These are phyloP conservation scores for Liopterus haemorrhoidalis DNA, from an alignment of 2,888 invertebrate genomes.

Conservation along the genomic window DNA sequence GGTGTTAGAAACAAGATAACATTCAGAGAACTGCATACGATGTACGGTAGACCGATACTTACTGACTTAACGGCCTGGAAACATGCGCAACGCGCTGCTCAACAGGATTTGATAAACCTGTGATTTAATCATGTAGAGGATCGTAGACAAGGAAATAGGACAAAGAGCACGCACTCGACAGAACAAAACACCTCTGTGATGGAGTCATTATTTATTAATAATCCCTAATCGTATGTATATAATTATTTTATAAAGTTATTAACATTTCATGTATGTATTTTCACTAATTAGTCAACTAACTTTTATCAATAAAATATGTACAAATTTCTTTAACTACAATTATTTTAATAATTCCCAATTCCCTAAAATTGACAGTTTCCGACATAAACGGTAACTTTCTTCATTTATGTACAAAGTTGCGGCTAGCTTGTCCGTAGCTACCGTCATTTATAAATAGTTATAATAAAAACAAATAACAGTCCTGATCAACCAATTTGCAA, in stretches of 20 bases:
- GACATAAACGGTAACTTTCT: slow-evolving; percentile 53
- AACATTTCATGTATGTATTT: slow-evolving; percentile 46
- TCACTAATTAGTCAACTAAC: slow-evolving; percentile 46
- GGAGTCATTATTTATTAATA: slow-evolving; percentile 47
- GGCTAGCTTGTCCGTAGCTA: neutral
- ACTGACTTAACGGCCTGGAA: slow-evolving; percentile 65
- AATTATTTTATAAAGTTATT: slow-evolving; percentile 49
- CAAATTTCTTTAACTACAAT: slow-evolving; percentile 50
- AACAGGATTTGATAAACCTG: slow-evolving; percentile 38
- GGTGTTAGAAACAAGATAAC: slow-evolving; percentile 45
- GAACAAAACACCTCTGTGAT: slow-evolving; percentile 19
- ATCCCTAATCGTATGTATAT: slow-evolving; percentile 48
- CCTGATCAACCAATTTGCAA: slow-evolving; percentile 20
- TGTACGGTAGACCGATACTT: slow-evolving; percentile 62
- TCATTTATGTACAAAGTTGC: slow-evolving; percentile 19
- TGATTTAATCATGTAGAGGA: too few species aligned
- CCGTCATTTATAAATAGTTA: slow-evolving; percentile 14
- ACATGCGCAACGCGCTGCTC: slow-evolving; percentile 47
- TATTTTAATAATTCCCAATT: slow-evolving; percentile 51
- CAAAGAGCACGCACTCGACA: too few species aligned
- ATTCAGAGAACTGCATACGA: slow-evolving; percentile 65
- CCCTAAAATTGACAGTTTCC: slow-evolving; percentile 67
- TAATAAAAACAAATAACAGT: slow-evolving; percentile 20
- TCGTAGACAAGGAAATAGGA: too few species aligned
- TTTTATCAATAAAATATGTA: slow-evolving; percentile 53